Conservation (phyloP, 2,888 invertebrate genomes). For the Synergus itoensis region DNA sequence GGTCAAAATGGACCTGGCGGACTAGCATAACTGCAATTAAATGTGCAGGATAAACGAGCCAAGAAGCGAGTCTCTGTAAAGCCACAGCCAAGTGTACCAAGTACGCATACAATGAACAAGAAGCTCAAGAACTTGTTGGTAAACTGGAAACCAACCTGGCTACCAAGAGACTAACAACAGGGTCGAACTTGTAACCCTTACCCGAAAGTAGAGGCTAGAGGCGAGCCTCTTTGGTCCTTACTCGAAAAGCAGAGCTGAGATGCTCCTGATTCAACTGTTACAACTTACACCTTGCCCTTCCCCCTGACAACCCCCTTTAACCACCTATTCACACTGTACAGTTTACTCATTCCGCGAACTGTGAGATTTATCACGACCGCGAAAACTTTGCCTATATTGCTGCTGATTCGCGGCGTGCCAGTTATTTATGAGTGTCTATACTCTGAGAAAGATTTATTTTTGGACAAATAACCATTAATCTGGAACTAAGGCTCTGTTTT, state of each 20-base stretch:
- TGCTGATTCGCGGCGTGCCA: constrained; percentile 52
- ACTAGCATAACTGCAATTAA: constrained; percentile 64
- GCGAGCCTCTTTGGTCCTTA: constrained; percentile 36
- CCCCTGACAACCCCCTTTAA: background rate
- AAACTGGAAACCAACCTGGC: constrained; percentile 54
- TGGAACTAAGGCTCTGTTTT: constrained; percentile 4
- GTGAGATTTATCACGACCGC: constrained; percentile 71
- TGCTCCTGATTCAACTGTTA: constrained; percentile 58
- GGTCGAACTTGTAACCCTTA: constrained; percentile 60
- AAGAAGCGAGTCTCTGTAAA: constrained; percentile 43
- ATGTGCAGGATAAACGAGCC: constrained; percentile 54
- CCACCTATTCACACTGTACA: background rate
- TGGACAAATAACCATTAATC: constrained; percentile 32
- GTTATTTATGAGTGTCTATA: constrained; percentile 42
- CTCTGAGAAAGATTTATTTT: constrained; percentile 35
- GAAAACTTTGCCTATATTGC: constrained; percentile 65
- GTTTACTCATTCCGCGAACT: constrained; percentile 37
- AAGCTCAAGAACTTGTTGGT: constrained; percentile 53
- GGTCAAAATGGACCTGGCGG: constrained; percentile 53
- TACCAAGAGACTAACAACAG: constrained; percentile 58
- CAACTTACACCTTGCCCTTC: constrained; percentile 43
- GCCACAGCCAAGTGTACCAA: constrained; percentile 44
- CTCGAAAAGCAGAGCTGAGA: constrained; percentile 57
- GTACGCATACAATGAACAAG: constrained; percentile 46
- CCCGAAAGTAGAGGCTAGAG: constrained; percentile 49